phyloP scores from a whole-genome alignment of 2,888 invertebrate species.

The Andrena trimmerana region DNA sequence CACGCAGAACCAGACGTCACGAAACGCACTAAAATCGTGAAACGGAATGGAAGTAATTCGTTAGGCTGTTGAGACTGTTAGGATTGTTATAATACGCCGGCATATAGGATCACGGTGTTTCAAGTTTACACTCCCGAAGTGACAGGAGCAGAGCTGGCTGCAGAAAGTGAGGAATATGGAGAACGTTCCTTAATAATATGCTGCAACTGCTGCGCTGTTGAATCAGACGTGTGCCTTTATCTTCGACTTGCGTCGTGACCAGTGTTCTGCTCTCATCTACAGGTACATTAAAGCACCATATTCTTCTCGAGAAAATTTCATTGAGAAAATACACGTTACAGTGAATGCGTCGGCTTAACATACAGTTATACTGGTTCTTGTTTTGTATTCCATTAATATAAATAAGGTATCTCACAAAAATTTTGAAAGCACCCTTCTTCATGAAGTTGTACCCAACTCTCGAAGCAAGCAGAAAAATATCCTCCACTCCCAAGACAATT shows the following conservation, averaged over 20 bases:
- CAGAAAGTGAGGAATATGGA: neutral
- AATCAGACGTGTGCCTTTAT: neutral
- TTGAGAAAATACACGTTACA: too few relatives aligned
- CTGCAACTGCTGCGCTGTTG: neutral
- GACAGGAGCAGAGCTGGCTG: neutral
- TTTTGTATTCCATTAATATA: too few relatives aligned
- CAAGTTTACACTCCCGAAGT: constrained; percentile 28
- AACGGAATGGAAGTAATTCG: constrained; percentile 70
- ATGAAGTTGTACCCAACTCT: too few relatives aligned
- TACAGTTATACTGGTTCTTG: too few relatives aligned
- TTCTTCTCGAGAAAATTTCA: too few relatives aligned
- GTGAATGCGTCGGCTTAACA: too few relatives aligned
- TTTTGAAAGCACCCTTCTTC: too few relatives aligned
- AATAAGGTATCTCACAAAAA: too few relatives aligned
- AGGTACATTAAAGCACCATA: neutral
- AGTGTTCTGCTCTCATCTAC: neutral
- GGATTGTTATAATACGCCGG: constrained; percentile 57
- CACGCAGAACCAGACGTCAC: constrained; percentile 55
- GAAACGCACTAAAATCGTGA: constrained; percentile 63
- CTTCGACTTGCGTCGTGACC: neutral
- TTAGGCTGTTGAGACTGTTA: constrained; percentile 62
- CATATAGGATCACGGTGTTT: constrained; percentile 37
- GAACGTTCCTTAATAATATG: constrained; percentile 9
- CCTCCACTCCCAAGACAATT: too few relatives aligned
- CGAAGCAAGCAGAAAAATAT: too few relatives aligned